A percentile compares a stretch with the other conserved stretches of the same genome.
phyloP scores from a whole-genome alignment of 2,797 vertebrate genomes.

The Microhierax caerulescens region DNA sequence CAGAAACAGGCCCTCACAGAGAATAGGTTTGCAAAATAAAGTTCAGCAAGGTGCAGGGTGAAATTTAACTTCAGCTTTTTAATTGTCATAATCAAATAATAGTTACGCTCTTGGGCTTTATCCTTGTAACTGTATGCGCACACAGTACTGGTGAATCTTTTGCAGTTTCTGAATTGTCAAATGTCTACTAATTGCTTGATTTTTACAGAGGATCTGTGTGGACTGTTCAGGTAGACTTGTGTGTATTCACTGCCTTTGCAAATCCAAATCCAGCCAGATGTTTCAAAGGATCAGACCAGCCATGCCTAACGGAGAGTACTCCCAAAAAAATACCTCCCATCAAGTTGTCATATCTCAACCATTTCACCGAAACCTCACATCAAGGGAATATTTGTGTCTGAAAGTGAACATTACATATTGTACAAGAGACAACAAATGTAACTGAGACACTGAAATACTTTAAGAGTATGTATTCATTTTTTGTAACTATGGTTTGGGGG shows the following conservation, averaged over 20 bases:
- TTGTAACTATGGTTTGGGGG: neutral
- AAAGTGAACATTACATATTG: neutral
- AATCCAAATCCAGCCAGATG: neutral
- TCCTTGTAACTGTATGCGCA: neutral
- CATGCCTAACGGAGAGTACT: neutral
- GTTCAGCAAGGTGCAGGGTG: neutral
- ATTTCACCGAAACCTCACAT: neutral
- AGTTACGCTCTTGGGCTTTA: neutral
- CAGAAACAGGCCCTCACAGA: neutral
- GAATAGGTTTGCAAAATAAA: neutral
- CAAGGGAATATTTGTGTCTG: neutral
- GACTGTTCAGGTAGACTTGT: neutral
- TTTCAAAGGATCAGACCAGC: neutral
- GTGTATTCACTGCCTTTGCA: neutral
- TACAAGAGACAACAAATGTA: neutral
- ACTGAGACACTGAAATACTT: neutral
- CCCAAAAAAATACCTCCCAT: neutral
- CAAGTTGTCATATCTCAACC: neutral
- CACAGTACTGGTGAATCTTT: neutral
- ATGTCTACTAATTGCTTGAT: neutral
- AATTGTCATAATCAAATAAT: neutral
- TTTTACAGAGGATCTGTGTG: neutral
- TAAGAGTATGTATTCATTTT: neutral
- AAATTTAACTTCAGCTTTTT: conserved; percentile 29
- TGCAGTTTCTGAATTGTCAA: neutral